These are phyloP conservation scores for Pleuronectes platessa DNA, from an alignment of 2,113 vertebrate species.

Conservation along the genomic window DNA sequence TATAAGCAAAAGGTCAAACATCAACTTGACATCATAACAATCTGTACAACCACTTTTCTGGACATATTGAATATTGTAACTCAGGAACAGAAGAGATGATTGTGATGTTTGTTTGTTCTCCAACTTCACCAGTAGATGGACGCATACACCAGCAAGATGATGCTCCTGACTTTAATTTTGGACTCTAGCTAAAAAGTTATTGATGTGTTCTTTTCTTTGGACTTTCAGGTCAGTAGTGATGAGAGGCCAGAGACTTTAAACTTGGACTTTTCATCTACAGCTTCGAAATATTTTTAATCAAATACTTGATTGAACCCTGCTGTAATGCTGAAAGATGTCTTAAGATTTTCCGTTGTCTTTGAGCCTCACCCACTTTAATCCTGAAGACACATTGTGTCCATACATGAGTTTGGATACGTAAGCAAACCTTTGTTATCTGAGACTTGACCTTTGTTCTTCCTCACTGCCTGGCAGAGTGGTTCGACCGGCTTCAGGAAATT, in stretches of 20 bases:
- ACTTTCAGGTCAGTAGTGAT: too few species aligned
- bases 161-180: background rate
- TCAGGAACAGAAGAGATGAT: too few species aligned
- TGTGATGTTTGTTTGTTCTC: background rate
- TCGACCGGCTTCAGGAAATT: conserved; percentile 25
- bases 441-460: conserved; percentile 27
- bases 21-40: too few species aligned
- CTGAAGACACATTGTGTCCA: background rate
- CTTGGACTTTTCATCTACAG: too few species aligned
- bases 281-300: background rate
- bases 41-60: too few species aligned
- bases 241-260: too few species aligned
- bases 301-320: background rate
- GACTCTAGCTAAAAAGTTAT: background rate
- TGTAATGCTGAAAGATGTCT: background rate
- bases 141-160: background rate
- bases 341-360: background rate
- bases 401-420: conserved; percentile 47
- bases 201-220: too few species aligned
- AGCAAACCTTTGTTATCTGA: conserved; percentile 42
- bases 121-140: background rate
- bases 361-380: background rate
- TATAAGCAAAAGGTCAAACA: too few species aligned
- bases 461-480: conserved; percentile 1
- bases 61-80: too few species aligned